Percentiles rank a stretch among this genome's conserved stretches.
Evolutionary conservation across 2,888 invertebrate species (phyloP).

Genomic region (Orthonevra nobilis): DNA sequence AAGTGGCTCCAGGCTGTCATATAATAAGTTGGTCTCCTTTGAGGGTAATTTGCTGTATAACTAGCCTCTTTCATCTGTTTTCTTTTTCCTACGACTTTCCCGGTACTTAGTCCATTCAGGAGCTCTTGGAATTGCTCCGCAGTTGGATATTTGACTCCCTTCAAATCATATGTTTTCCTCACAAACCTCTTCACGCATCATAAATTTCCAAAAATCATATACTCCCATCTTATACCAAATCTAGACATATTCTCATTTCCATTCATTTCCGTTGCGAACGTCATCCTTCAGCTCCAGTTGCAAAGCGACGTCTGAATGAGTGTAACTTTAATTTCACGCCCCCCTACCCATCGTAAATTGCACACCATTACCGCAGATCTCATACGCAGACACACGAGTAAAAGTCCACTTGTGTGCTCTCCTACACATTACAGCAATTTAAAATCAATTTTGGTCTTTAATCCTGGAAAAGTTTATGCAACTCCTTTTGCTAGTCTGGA

Average conservation of each 20-base stretch:
- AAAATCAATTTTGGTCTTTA: conserved; percentile 70
- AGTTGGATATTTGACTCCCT: too few species aligned
- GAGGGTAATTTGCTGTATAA: too few species aligned
- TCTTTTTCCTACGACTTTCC: too few species aligned
- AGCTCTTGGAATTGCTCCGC: too few species aligned
- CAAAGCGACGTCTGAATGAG: conserved; percentile 35
- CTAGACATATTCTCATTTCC: conserved; percentile 67
- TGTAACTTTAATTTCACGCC: conserved; percentile 67
- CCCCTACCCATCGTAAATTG: conserved; percentile 64
- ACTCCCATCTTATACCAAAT: conserved; percentile 64
- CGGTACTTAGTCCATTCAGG: too few species aligned
- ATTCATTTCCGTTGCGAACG: conserved; percentile 59
- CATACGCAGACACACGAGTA: not conserved
- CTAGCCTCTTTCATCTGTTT: too few species aligned
- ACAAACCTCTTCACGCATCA: too few species aligned
- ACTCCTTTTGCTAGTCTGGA: conserved; percentile 53
- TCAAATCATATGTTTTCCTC: too few species aligned
- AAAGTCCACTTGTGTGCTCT: conserved; percentile 26
- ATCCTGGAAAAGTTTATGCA: conserved; percentile 66
- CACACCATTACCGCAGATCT: conserved; percentile 4
- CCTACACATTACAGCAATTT: conserved; percentile 67
- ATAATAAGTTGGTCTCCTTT: too few species aligned
- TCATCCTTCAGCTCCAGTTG: conserved; percentile 11
- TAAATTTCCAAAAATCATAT: conserved; percentile 66
- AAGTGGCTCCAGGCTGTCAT: too few species aligned